Evolutionary conservation across 2,888 invertebrate species (phyloP), one percentile per base, ranked within the genome.

Genomic region (Chymomyza procnemis): DNA sequence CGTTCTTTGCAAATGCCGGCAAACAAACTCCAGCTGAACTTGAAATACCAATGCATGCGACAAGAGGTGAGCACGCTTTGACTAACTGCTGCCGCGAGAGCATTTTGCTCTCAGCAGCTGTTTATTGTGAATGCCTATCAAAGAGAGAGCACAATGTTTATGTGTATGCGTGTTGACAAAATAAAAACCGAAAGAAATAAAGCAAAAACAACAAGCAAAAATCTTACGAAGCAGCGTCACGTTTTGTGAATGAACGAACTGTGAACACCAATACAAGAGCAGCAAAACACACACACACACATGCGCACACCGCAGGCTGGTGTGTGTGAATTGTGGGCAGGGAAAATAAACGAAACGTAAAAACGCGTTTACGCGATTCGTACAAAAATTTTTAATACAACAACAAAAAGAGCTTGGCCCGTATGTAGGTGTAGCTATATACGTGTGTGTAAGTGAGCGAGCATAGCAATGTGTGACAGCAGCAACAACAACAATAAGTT

Each of bases 321-420:
- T 81, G 67, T 86, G 69, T 71, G 87, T 83, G 74, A 78, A 88
- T 89, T 88, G 90, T 90, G 90, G 89, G 90, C 89, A 90, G 90
- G 90, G 89, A 88, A 89, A 90, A 89, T 85, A 80, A 84, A 88
- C 85, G 82, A 80, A 82, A 87, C 79, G 85, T 79, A 79, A 88
- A 88, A 88, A 89, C 89, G 89, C 90, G 89, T 89, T 88, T 85
- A 88, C 85, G 89, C 88, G 89, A 90, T 90, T 90, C 89, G 90
- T 90, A 89, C 87, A 88, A 80, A 89, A 80, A 75, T 76, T 71
- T 75, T 77, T 77, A 74, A 60, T 50, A 66, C 81, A 66, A 61
- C 69, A 78, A 69, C 58, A 64, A 54, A 62, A 64, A 41, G 30
- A 59, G 52, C 67, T 62, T 69, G 74, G 73, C 73, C 52, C 30